A percentile compares a stretch with the other conserved stretches of the same genome.
These are phyloP conservation scores for Chloroceryle amazona DNA, from an alignment of 2,797 vertebrate genomes.

Conservation along the genomic window DNA sequence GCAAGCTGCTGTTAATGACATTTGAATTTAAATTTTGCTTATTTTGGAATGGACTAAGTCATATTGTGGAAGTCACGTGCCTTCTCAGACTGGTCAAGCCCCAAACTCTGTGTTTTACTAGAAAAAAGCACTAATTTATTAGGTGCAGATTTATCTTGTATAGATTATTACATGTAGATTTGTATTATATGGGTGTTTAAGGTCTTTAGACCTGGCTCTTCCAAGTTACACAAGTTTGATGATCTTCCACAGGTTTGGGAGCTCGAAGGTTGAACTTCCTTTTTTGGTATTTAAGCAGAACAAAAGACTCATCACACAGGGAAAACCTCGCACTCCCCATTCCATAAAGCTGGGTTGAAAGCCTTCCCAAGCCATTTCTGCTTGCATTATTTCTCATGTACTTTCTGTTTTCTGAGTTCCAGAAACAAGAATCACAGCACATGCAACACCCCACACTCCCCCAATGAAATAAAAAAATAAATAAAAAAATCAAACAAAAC, in stretches of 20 bases:
- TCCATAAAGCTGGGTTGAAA: neutral
- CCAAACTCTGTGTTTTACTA: neutral
- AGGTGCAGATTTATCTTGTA: neutral
- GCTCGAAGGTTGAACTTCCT: neutral
- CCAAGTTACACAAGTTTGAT: neutral
- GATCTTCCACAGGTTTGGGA: neutral
- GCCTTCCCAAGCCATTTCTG: neutral
- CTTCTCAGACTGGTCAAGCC: neutral
- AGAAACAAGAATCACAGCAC: neutral
- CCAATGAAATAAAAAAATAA: no score
- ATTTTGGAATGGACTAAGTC: neutral
- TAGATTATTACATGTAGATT: neutral
- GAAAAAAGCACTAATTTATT: neutral
- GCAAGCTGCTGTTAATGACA: neutral
- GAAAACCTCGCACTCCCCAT: neutral
- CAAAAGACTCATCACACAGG: neutral
- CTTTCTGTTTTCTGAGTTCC: neutral
- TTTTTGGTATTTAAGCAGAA: neutral
- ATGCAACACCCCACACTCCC: neutral
- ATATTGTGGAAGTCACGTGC: neutral
- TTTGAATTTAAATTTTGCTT: neutral
- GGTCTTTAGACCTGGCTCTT: neutral
- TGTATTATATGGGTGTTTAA: neutral
- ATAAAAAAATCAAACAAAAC: no score
- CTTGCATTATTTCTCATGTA: neutral